These are phyloP conservation scores for fruit fly (Drosophila melanogaster) DNA, from an alignment of 1,140 invertebrate genomes.

Conservation along the genomic window DNA sequence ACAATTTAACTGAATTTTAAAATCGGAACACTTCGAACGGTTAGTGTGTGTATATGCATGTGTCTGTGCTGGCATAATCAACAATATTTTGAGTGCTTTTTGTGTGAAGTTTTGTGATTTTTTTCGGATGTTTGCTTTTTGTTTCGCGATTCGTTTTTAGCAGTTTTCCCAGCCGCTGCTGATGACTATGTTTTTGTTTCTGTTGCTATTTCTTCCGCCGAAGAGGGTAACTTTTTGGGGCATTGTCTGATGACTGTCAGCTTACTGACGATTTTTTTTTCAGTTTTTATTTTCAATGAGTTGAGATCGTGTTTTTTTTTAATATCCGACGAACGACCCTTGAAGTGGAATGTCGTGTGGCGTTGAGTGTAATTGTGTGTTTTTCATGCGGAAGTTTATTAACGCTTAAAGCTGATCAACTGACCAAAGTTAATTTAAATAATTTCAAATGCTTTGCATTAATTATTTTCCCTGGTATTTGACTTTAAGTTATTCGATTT, in stretches of 20 bases:
- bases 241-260: conserved; percentile 35
- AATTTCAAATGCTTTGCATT: background rate
- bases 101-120: conserved; percentile 71
- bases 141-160: conserved; percentile 42
- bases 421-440: background rate
- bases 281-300: conserved; percentile 51
- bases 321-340: background rate
- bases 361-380: background rate
- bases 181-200: conserved; percentile 45
- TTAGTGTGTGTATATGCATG: conserved; percentile 13
- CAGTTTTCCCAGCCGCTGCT: conserved; percentile 37
- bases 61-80: conserved; percentile 64
- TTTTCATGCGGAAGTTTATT: background rate
- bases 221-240: conserved; percentile 33
- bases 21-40: background rate
- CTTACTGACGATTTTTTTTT: conserved; percentile 25
- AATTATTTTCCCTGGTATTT: background rate
- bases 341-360: conserved; percentile 25
- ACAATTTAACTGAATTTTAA: background rate
- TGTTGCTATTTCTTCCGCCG: conserved; percentile 24
- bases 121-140: conserved; percentile 44
- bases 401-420: background rate
- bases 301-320: conserved; percentile 69
- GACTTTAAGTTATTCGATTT: conserved; percentile 12
- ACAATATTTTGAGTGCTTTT: conserved; percentile 82